phyloP scores from a whole-genome alignment of 2,888 invertebrate species.

The Brachyopa scutellaris region DNA sequence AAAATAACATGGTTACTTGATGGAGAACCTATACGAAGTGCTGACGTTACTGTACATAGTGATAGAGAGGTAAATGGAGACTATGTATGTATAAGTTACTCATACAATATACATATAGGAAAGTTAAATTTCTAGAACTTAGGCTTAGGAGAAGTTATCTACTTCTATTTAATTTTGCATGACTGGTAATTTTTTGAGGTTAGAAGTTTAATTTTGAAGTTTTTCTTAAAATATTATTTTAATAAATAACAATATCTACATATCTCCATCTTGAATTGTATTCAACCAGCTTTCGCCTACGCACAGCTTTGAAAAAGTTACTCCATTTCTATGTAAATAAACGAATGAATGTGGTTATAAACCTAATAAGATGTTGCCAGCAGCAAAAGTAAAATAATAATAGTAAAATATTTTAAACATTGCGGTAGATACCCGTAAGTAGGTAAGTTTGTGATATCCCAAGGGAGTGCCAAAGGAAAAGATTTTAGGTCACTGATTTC shows the following conservation, averaged over 20 bases:
- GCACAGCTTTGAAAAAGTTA: too few species aligned
- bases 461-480: constrained; percentile 20
- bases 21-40: constrained; percentile 85
- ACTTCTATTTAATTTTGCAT: not conserved
- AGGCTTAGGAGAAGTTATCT: constrained; percentile 17
- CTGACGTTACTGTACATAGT: constrained; percentile 84
- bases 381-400: constrained; percentile 3
- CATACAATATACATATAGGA: not conserved
- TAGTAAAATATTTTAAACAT: constrained; percentile 6
- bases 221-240: too few species aligned
- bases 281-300: not conserved
- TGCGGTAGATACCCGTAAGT: too few species aligned
- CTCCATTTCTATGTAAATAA: too few species aligned
- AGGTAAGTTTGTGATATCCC: constrained; percentile 27
- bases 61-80: constrained; percentile 79
- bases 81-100: not conserved
- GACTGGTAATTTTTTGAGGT: not conserved
- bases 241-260: too few species aligned
- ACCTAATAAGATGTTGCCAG: constrained; percentile 1
- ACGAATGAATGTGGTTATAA: too few species aligned
- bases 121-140: constrained; percentile 24
- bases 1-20: constrained; percentile 92
- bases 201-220: constrained; percentile 3
- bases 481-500: constrained; percentile 52
- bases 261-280: not conserved